Base-by-base conservation (phyloP, 2,888 invertebrate species). In the Stegana nigrithorax region DNA sequence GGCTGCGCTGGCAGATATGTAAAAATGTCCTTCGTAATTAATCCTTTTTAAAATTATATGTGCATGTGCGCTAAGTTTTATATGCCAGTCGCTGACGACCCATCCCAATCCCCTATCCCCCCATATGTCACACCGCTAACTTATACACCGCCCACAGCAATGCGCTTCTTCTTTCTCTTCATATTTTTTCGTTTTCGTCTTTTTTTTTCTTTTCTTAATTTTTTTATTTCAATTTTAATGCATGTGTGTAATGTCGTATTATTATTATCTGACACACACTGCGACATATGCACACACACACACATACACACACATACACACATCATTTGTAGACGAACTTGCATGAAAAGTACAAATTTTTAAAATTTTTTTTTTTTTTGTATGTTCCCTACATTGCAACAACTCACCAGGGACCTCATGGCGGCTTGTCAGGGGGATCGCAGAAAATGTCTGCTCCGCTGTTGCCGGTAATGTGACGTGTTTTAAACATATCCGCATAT, bases 11-110 rank as follows among this genome's bases (percentile, higher is more conserved):
- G 17, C 29, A 10, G 39, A 26, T 55, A 36, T 23, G 32, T 23
- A 55, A 55, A 55, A 55, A 21, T 55, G 53, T 55, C 53, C 53
- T 55, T 55, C 53, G 53, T 55, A 55, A 55, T 55, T 55, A 55
- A 55, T 55, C 53, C 53, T 55, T 55, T 55, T 55, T 55, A 55
- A 55, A 55, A 55, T 36, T 29, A 55, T 53, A 21, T 17, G 19
- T n/a, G 26, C 26, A 26, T 55, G 53, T 32, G 53, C 36, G 21
- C 32, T 55, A 55, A 32, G 36, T 55, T 29, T 32, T 55, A 55
- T 32, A 32, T 55, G 53, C 53, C 23, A 47, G 6, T n/a, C 47
- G 21, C 47, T 21, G n/a, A n/a, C n/a, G n/a, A n/a, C n/a, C n/a
- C n/a, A n/a, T n/a, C n/a, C n/a, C n/a, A n/a, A n/a, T n/a, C n/a